These are phyloP conservation scores for Gorilla gorilla DNA, from an alignment of 2,113 vertebrate genomes.

Conservation along the genomic window DNA sequence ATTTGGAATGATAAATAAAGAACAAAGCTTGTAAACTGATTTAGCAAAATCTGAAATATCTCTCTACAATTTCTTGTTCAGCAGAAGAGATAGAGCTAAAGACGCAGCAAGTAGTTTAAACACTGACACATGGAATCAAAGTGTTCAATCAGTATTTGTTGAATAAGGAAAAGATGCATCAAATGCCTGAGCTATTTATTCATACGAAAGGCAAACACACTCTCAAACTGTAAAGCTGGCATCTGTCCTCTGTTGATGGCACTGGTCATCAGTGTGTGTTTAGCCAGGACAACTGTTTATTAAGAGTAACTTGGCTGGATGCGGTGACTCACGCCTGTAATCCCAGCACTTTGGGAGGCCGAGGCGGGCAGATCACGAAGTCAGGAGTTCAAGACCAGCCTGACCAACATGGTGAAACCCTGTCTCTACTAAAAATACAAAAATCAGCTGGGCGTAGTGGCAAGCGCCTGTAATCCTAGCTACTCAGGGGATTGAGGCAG, in stretches of 20 bases:
- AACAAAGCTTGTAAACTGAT: neutral
- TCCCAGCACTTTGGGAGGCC: too few species aligned
- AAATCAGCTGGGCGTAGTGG: too few species aligned
- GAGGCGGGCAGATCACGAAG: too few species aligned
- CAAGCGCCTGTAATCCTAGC: too few species aligned
- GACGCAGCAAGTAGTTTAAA: conserved; percentile 1
- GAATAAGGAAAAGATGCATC: neutral
- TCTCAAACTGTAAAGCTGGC: neutral
- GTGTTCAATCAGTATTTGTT: neutral
- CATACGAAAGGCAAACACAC: neutral
- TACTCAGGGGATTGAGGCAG: too few species aligned
- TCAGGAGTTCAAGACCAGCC: too few species aligned
- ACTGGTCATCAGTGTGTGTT: neutral
- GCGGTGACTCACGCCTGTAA: too few species aligned
- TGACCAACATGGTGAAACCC: too few species aligned
- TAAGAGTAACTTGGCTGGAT: neutral
- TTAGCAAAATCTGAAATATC: neutral
- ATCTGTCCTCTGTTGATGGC: neutral
- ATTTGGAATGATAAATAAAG: conserved; percentile 1
- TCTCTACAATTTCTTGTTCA: neutral
- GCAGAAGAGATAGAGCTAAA: neutral
- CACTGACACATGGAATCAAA: neutral
- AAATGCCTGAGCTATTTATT: neutral
- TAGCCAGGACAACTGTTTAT: neutral
- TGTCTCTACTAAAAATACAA: too few species aligned